phyloP scores from a whole-genome alignment of 1,140 invertebrate species.

The Tetranychus urticae region DNA sequence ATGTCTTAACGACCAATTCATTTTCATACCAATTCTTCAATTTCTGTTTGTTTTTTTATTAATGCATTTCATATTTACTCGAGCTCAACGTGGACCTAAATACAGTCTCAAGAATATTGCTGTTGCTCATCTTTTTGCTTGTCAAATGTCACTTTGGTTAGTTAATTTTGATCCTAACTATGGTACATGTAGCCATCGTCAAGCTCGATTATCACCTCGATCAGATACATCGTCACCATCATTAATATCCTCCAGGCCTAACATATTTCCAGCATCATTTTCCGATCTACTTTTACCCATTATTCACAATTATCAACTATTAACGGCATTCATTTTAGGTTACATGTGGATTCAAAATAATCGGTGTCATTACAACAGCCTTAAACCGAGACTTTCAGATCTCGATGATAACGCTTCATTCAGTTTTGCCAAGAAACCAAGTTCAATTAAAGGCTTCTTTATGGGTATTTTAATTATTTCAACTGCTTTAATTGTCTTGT shows the following conservation, averaged over 20 bases:
- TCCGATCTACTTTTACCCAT: conserved; percentile 3
- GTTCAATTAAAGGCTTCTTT: conserved; percentile 33
- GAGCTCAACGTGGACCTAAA: background rate
- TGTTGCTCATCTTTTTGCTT: conserved; percentile 7
- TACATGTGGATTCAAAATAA: conserved; percentile 10
- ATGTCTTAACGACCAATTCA: conserved; percentile 4
- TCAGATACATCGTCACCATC: background rate
- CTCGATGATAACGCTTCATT: background rate
- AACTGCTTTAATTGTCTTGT: conserved; percentile 31
- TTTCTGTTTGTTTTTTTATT: conserved; percentile 6
- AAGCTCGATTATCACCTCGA: background rate
- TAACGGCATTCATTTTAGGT: conserved; percentile 7
- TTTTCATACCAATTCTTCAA: conserved; percentile 8
- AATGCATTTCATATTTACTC: conserved; percentile 9
- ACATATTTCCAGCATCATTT: background rate
- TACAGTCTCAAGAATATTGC: conserved; percentile 6
- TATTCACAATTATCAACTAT: conserved; percentile 9
- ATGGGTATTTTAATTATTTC: conserved; percentile 32
- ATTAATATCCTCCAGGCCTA: too few relatives aligned
- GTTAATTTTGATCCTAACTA: background rate
- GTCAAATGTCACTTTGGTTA: conserved; percentile 9
- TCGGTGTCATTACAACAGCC: background rate
- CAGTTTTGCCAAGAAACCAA: conserved; percentile 14
- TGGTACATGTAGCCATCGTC: background rate
- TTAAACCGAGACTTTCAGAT: background rate